A percentile compares a stretch with the other conserved stretches of the same genome.
These are phyloP conservation scores for Pinna nobilis DNA, from an alignment of 1,140 invertebrate genomes.

Conservation along the genomic window DNA sequence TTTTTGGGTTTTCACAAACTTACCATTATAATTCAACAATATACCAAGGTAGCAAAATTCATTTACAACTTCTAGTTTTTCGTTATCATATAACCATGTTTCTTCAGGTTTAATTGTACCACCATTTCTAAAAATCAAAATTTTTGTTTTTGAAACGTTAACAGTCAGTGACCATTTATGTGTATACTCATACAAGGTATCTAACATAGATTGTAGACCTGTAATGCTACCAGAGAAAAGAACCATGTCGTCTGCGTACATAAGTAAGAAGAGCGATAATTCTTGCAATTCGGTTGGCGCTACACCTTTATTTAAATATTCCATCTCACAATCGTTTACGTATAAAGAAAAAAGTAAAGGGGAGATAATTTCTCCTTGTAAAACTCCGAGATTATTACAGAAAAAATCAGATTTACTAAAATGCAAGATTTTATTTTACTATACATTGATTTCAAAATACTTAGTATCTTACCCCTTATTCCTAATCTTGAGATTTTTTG, in stretches of 20 bases:
- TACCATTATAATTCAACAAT: conserved; percentile 17
- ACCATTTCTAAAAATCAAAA: conserved; percentile 25
- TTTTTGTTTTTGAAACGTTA: conserved; percentile 18
- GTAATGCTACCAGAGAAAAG: not conserved
- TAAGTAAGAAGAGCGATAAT: not conserved
- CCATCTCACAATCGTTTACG: conserved; percentile 21
- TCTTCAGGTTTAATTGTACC: conserved; percentile 4
- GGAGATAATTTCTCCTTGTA: conserved; percentile 12
- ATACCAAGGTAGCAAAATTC: conserved; percentile 20
- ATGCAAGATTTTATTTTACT: not conserved
- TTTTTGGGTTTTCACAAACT: conserved; percentile 9
- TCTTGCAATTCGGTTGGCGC: not conserved
- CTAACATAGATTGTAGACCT: conserved; percentile 14
- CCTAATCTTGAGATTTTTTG: conserved; percentile 11
- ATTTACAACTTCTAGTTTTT: conserved; percentile 11
- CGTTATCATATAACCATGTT: conserved; percentile 10
- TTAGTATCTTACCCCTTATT: conserved; percentile 22
- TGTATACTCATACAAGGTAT: conserved; percentile 7
- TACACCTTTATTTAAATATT: not conserved
- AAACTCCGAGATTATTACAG: not conserved
- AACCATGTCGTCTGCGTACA: conserved; percentile 12
- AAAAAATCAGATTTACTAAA: conserved; percentile 4
- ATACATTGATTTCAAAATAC: conserved; percentile 17
- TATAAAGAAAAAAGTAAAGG: conserved; percentile 14
- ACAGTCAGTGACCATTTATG: conserved; percentile 1